Percentiles rank a stretch among this genome's conserved stretches.
Conservation (phyloP, 2,888 invertebrate species). For the Brachypalpus laphriformis region DNA sequence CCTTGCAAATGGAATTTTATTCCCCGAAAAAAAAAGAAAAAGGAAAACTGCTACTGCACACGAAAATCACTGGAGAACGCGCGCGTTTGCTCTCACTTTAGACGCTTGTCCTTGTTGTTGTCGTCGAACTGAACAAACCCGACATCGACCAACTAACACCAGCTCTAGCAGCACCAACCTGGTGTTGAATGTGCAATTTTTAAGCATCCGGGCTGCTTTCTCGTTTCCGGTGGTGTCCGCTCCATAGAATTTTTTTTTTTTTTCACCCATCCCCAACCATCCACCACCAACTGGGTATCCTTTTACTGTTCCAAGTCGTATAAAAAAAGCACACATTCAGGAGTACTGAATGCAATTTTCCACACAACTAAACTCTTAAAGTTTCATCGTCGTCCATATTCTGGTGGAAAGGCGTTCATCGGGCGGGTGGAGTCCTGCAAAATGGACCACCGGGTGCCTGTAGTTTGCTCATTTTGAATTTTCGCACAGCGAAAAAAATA, state of each 20-base stretch:
- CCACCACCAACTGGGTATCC: background rate
- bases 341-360: slow-evolving; percentile 80
- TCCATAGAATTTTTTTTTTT: slow-evolving; percentile 22
- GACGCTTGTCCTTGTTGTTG: slow-evolving; percentile 66
- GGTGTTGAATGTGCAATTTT: slow-evolving; percentile 74
- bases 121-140: slow-evolving; percentile 36
- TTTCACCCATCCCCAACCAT: background rate
- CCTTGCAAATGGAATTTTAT: slow-evolving; percentile 52
- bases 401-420: slow-evolving; percentile 3
- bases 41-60: slow-evolving; percentile 48
- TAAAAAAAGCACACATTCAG: slow-evolving; percentile 43
- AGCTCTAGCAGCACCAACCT: slow-evolving; percentile 38
- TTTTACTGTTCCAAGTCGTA: background rate
- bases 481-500: slow-evolving; percentile 49
- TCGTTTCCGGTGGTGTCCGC: slow-evolving; percentile 68
- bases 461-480: slow-evolving; percentile 68
- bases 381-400: slow-evolving; percentile 73
- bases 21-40: slow-evolving; percentile 27
- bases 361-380: slow-evolving; percentile 80
- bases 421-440: background rate
- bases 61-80: slow-evolving; percentile 59
- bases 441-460: slow-evolving; percentile 48
- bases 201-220: slow-evolving; percentile 73
- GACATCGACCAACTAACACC: slow-evolving; percentile 57
- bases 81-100: slow-evolving; percentile 57